Evolutionary conservation across 35 echinoderm and acorn worm genomes (phyloP), one percentile per base, ranked within the genome.

Genomic region (Apostichopus californicus): DNA sequence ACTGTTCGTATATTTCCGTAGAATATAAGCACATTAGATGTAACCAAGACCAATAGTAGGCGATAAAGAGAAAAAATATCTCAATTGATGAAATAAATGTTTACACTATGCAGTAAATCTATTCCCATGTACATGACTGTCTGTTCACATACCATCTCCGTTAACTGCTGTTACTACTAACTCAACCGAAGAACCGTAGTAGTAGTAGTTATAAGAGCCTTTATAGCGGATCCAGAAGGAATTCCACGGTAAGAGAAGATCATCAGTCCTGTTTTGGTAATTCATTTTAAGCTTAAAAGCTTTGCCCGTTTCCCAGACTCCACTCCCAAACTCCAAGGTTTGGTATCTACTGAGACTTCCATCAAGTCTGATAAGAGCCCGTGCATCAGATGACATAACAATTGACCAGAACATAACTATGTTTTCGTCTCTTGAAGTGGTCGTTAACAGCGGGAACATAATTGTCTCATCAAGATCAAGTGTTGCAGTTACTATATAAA

Each of bases 171-270:
- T 11, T 5, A 81, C 55, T 8, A 54, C 26, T 28, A 81, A 5
- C 17, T 81, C 22, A 55, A 46, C 34, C 5, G 78, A 4, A 11
- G 13, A 17, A 14, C 78, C 34, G 52, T 18, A 9, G 5, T 1
- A 53, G 12, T 81, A 81, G 52, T 79, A 79, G 4, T 5, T 4
- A 54, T 15, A 1, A 15, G 0, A 28, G 9, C 5, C 78, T 55
- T 4, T 15, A 14, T 81, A 81, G 52, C 78, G 78, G 34, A 81
- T 81, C 78, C 78, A 81, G 14, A 81, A 15, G 25, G 78, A 54
- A 54, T 81, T 55, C 34, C 9, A 81, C 7, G 78, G 78, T 7
- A 81, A 54, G 28, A 81, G 12, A 14, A 81, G 5, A 46, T 81
- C 78, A 46, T 17, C 25, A 15, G 78, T 11, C 1, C 26, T 9